These are phyloP conservation scores for Ceryle rudis DNA, from an alignment of 2,797 vertebrate genomes.

Conservation along the genomic window DNA sequence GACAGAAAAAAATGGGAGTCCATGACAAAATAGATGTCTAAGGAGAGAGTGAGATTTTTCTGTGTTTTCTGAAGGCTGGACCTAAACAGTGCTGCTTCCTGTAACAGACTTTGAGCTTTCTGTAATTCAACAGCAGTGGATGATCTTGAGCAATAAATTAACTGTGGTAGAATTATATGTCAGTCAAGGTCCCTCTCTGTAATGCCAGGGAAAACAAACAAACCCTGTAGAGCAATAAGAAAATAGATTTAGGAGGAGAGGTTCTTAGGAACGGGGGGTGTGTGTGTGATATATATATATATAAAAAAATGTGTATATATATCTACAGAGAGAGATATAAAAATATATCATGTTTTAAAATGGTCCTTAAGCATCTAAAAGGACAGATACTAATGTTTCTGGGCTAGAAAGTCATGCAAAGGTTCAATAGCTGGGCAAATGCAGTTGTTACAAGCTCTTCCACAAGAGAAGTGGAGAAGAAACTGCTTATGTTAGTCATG, in stretches of 20 bases:
- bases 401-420: background rate
- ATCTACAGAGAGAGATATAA: background rate
- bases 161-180: slow-evolving; percentile 24
- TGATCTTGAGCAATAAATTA: background rate
- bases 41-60: background rate
- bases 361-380: background rate
- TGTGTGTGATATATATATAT: no score
- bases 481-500: fast-evolving
- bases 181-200: slow-evolving; percentile 21
- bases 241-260: background rate
- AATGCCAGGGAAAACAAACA: slow-evolving; percentile 31
- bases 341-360: background rate
- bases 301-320: background rate
- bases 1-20: background rate
- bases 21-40: background rate
- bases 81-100: background rate
- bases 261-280: background rate
- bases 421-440: background rate
- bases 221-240: background rate
- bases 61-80: slow-evolving; percentile 13
- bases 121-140: background rate
- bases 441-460: background rate
- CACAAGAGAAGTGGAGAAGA: background rate
- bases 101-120: slow-evolving; percentile 16
- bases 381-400: background rate